A percentile compares a stretch with the other conserved stretches of the same genome.
phyloP scores from a whole-genome alignment of 2,888 invertebrate species.

The Noctua pronuba region DNA sequence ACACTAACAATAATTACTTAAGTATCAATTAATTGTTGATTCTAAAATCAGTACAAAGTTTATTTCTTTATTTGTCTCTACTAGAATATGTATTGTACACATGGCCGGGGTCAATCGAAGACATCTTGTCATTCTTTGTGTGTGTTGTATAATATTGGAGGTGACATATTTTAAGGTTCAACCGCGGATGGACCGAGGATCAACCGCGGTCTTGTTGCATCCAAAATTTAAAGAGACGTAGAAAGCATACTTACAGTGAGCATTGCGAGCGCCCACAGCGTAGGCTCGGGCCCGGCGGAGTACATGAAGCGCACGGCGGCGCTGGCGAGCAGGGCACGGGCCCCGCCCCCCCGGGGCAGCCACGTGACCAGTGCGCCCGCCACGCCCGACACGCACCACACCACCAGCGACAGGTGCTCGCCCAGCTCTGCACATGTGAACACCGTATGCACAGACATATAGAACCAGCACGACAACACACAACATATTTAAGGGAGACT shows the following conservation, averaged over 20 bases:
- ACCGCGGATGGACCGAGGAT: no score
- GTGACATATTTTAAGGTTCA: no score
- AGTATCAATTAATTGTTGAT: no score
- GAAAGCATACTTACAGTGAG: conserved; percentile 94
- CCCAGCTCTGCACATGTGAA: conserved; percentile 87
- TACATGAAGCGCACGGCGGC: conserved; percentile 97
- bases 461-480: conserved; percentile 1
- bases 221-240: no score
- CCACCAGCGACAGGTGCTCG: conserved; percentile 95
- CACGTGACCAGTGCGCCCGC: conserved; percentile 94
- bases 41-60: no score
- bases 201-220: no score
- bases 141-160: no score
- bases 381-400: conserved; percentile 95
- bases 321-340: conserved; percentile 94
- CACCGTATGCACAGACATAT: conserved; percentile 50
- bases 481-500: neutral
- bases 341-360: conserved; percentile 94
- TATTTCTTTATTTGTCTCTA: no score
- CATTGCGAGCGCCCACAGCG: conserved; percentile 95
- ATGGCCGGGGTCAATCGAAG: no score
- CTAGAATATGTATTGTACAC: no score
- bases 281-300: conserved; percentile 97
- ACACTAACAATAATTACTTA: no score
- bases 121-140: no score